These are phyloP conservation scores for Dallia pectoralis DNA, from an alignment of 2,797 vertebrate species.

Conservation along the genomic window DNA sequence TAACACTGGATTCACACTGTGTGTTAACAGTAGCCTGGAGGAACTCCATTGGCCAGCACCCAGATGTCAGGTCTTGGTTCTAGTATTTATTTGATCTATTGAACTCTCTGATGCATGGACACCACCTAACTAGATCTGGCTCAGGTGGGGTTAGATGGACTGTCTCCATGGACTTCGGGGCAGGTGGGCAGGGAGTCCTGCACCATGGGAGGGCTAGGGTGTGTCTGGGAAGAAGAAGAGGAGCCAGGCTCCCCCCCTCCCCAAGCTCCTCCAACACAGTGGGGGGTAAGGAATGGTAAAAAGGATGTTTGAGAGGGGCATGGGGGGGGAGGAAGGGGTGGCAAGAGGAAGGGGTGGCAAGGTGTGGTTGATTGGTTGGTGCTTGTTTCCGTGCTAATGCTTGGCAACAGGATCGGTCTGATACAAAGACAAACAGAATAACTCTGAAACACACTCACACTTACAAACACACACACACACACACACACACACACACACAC, in stretches of 20 bases:
- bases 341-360: too few relatives aligned
- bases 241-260: background rate
- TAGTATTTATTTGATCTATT: background rate
- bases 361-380: conserved; percentile 42
- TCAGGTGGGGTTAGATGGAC: background rate
- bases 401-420: conserved; percentile 53
- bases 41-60: background rate
- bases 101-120: background rate
- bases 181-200: conserved; percentile 27
- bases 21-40: background rate
- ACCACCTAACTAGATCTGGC: background rate
- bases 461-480: conserved; percentile 17
- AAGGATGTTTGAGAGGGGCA: background rate
- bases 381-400: conserved; percentile 53
- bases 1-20: background rate
- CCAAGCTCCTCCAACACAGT: background rate
- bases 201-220: conserved; percentile 34
- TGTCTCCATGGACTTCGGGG: background rate
- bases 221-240: too few relatives aligned
- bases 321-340: conserved; percentile 3
- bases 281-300: conserved; percentile 2
- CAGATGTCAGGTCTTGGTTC: background rate
- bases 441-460: background rate
- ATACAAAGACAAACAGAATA: conserved; percentile 42
- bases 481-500: conserved; percentile 3